Evolutionary conservation across 2,113 vertebrate genomes (phyloP).

Genomic region (Callorhinus ursinus): DNA sequence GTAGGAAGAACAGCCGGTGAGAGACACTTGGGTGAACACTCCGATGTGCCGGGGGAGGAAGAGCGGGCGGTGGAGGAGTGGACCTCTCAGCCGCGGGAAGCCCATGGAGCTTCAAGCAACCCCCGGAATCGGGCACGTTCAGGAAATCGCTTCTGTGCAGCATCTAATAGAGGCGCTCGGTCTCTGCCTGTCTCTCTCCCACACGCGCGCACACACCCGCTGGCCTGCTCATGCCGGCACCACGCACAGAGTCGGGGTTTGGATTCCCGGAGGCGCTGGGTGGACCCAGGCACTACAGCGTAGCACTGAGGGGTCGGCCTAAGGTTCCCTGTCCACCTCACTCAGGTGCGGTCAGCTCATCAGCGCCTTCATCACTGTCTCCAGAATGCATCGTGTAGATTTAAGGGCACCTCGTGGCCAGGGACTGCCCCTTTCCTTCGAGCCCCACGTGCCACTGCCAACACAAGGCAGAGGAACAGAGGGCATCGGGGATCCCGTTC

Average conservation of each 20-base stretch:
- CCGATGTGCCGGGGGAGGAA: not conserved
- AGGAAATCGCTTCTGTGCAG: not conserved
- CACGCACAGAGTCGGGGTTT: no score
- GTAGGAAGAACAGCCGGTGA: not conserved
- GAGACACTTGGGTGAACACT: not conserved
- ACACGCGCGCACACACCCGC: not conserved
- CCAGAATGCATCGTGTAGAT: not conserved
- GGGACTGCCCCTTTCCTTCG: not conserved
- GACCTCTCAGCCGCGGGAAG: not conserved
- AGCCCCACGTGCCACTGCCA: not conserved
- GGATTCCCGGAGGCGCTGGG: rapidly evolving
- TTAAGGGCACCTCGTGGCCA: not conserved
- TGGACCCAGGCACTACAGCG: rapidly evolving
- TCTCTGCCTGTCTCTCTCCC: rapidly evolving
- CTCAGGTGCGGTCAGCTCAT: rapidly evolving
- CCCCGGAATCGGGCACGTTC: not conserved
- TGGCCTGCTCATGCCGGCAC: rapidly evolving
- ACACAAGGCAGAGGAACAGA: rapidly evolving
- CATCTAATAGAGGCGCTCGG: rapidly evolving
- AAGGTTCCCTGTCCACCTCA: not conserved
- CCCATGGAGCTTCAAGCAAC: not conserved
- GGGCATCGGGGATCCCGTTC: no score
- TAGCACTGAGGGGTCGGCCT: rapidly evolving
- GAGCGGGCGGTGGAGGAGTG: no score
- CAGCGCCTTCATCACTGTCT: not conserved